Conservation (phyloP, 1,140 invertebrate species). For the Laupala kohalensis region DNA sequence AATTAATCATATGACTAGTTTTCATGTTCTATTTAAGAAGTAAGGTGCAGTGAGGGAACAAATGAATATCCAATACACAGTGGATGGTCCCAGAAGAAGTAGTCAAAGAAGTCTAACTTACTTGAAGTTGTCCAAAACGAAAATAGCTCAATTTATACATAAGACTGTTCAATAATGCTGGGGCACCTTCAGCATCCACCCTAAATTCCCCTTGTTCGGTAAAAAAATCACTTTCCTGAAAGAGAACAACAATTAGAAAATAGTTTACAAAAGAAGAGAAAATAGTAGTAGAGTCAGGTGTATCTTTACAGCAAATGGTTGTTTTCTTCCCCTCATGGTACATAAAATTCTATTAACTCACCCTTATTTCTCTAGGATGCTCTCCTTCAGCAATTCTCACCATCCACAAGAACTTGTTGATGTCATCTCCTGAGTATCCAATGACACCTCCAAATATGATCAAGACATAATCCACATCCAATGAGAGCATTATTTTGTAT, state of each 20-base stretch:
- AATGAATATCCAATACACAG: background rate
- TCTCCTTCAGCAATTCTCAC: slow-evolving; percentile 97
- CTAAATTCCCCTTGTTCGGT: slow-evolving; percentile 94
- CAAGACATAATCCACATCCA: slow-evolving; percentile 97
- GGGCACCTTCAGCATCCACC: slow-evolving; percentile 85
- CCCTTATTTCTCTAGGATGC: slow-evolving; percentile 93
- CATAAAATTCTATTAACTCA: slow-evolving; percentile 27
- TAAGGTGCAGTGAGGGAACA: too few relatives aligned
- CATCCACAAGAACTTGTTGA: slow-evolving; percentile 99
- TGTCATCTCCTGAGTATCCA: slow-evolving; percentile 97
- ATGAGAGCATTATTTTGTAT: slow-evolving; percentile 90
- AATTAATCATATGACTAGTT: too few relatives aligned
- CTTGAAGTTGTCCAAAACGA: slow-evolving; percentile 81
- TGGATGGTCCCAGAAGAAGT: slow-evolving; percentile 43
- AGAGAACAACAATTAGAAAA: slow-evolving; percentile 22
- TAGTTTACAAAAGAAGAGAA: too few relatives aligned
- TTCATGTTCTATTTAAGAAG: too few relatives aligned
- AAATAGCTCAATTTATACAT: slow-evolving; percentile 99
- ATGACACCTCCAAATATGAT: slow-evolving; percentile 98
- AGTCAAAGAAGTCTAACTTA: slow-evolving; percentile 73
- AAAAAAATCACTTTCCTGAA: slow-evolving; percentile 93
- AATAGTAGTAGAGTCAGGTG: too few relatives aligned
- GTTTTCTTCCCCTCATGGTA: background rate
- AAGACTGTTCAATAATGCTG: slow-evolving; percentile 89
- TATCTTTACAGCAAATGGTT: too few relatives aligned